phyloP scores from a whole-genome alignment of 2,888 invertebrate species.

The Vannuccia rotundouncinata region DNA sequence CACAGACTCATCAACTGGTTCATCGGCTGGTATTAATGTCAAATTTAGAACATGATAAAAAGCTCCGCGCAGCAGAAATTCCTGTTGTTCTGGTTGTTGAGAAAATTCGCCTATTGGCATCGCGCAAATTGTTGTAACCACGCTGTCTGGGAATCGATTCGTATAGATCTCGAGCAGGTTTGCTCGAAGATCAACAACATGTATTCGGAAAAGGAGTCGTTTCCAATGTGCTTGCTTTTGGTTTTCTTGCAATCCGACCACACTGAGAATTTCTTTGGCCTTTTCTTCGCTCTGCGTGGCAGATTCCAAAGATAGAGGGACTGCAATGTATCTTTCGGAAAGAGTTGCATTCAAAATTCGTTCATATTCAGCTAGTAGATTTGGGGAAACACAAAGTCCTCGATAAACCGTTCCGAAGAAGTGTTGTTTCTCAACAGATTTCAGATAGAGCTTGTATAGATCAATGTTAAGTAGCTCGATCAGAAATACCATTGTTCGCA shows the following conservation, averaged over 20 bases:
- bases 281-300: background rate
- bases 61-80: conserved; percentile 43
- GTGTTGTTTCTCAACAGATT: background rate
- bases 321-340: background rate
- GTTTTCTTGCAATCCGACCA: background rate
- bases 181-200: conserved; percentile 43
- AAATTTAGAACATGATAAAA: conserved; percentile 42
- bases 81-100: conserved; percentile 41
- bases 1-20: conserved; percentile 35
- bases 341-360: background rate
- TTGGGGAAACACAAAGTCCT: background rate
- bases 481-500: conserved; percentile 40
- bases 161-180: conserved; percentile 42
- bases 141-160: conserved; percentile 41
- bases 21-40: conserved; percentile 33
- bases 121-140: conserved; percentile 43
- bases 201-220: conserved; percentile 41
- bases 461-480: conserved; percentile 44
- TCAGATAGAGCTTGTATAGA: conserved; percentile 42
- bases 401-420: background rate
- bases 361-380: background rate
- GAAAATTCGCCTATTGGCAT: conserved; percentile 43
- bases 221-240: too few relatives aligned
- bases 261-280: background rate
- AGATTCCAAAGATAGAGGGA: background rate